A percentile compares a stretch with the other conserved stretches of the same genome.
phyloP scores from a whole-genome alignment of 2,797 vertebrate genomes.

The Gadopsis bispinosus region DNA sequence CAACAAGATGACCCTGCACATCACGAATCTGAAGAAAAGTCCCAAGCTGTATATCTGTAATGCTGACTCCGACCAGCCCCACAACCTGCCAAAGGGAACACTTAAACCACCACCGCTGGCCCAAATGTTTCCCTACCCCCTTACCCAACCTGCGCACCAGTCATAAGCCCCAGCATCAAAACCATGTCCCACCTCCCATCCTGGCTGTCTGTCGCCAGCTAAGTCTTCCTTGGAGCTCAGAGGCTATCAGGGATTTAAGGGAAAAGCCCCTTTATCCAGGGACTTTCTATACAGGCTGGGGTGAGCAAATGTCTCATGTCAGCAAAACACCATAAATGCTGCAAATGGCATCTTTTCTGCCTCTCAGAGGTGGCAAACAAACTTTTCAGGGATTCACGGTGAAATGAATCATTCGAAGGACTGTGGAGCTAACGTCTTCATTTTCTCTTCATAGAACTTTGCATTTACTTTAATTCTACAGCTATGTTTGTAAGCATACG shows the following conservation, averaged over 20 bases:
- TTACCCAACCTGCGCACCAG: slow-evolving; percentile 41
- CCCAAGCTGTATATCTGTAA: slow-evolving; percentile 14
- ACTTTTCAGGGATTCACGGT: slow-evolving; percentile 33
- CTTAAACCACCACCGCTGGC: slow-evolving; percentile 53
- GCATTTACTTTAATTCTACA: slow-evolving; percentile 1
- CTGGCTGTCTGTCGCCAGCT: slow-evolving; percentile 69
- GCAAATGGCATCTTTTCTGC: slow-evolving; percentile 71
- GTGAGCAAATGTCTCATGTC: slow-evolving; percentile 76
- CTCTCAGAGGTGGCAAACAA: slow-evolving; percentile 42
- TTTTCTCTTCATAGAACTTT: background rate
- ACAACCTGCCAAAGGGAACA: slow-evolving; percentile 36
- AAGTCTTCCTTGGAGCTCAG: slow-evolving; percentile 75
- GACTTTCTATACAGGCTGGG: slow-evolving; percentile 77
- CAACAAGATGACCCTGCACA: slow-evolving; percentile 26
- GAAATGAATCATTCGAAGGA: slow-evolving; percentile 22
- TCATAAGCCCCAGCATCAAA: slow-evolving; percentile 61
- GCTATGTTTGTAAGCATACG: slow-evolving; percentile 18
- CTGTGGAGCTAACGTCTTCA: background rate
- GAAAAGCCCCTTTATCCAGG: slow-evolving; percentile 82
- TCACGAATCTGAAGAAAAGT: slow-evolving; percentile 28
- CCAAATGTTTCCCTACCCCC: slow-evolving; percentile 68
- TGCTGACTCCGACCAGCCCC: slow-evolving; percentile 31
- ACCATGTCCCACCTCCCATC: slow-evolving; percentile 62
- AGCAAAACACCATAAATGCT: slow-evolving; percentile 76
- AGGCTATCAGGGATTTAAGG: slow-evolving; percentile 81